phyloP scores from a whole-genome alignment of 2,113 vertebrate species.

The Cyprinus carpio region DNA sequence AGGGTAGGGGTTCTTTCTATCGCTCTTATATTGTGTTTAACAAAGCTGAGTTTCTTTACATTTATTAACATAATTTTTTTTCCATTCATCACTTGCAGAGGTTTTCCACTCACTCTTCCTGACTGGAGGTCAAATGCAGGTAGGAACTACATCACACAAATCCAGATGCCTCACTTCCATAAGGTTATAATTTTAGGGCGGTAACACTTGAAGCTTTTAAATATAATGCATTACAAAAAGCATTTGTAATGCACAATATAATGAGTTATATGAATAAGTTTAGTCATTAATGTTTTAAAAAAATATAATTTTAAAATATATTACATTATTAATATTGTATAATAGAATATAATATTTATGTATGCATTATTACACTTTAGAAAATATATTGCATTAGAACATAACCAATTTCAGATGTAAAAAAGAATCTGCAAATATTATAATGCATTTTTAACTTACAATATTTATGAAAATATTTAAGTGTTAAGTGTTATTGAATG shows the following conservation, averaged over 20 bases:
- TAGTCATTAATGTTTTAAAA: too few relatives aligned
- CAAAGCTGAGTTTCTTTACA: not conserved
- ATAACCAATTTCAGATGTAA: too few relatives aligned
- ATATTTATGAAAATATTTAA: not conserved
- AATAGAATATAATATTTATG: too few relatives aligned
- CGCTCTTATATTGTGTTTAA: not conserved
- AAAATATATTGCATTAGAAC: too few relatives aligned
- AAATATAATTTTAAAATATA: too few relatives aligned
- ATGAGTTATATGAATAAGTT: too few relatives aligned
- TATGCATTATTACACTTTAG: too few relatives aligned
- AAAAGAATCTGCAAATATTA: too few relatives aligned
- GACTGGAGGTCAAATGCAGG: slow-evolving; percentile 61
- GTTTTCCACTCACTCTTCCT: slow-evolving; percentile 65
- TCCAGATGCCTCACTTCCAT: not conserved
- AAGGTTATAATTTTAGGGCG: not conserved
- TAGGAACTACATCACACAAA: not conserved
- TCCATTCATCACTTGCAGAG: slow-evolving; percentile 42
- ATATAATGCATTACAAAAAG: not conserved
- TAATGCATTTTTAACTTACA: not conserved
- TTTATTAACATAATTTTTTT: not conserved
- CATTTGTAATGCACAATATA: not conserved
- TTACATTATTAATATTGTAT: too few relatives aligned
- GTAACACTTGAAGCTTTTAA: not conserved
- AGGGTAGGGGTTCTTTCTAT: slow-evolving; percentile 62
- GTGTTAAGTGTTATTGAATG: not conserved